Base-by-base conservation (phyloP, 2,797 vertebrate species). In the Galago senegalensis region DNA sequence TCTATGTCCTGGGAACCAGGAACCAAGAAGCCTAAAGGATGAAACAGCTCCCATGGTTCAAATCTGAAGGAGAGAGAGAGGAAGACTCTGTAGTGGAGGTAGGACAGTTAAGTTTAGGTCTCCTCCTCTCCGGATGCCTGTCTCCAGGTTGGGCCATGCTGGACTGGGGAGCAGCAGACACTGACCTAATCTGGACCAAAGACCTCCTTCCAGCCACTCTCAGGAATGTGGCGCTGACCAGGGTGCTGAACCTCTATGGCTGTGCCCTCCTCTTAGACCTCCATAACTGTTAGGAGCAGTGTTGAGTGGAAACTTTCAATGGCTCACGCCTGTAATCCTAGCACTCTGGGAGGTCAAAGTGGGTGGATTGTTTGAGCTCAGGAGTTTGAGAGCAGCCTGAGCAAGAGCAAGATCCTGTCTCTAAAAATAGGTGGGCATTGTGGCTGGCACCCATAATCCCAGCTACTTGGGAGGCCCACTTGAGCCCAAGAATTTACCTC, bases 211-310 rank as follows among this genome's bases (percentile, higher is more conserved):
- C 18, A 6, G 65, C 34, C 0, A 7, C 25, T 1, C 49, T 2
- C 2, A 0, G 1, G 23, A 34, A 16, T 20, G 2, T 27, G 69
- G 93, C 6, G 97, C 97, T 98, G 96, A 37, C 97, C 98, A 96
- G 73, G 89, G 97, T 97, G 93, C 98, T 98, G 97, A 98, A 96
- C 2, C 1, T 0, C 17, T 10, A 13, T 0, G 12, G 17, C 1
- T 7, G 37, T 0, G 12, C n/a, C 27, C 21, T 40, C 27, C 37
- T 63, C 81, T 70, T 40, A 80, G 40, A 69, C 4, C 25, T 76
- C 18, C 5, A 31, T 56, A 7, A 73, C 67, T 77, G 23, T 67
- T 85, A 67, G 70, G 37, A 67, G n/a, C 40, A 76, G n/a, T 85
- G 53, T 58, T 46, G n/a, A 73, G 31, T 88, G 49, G 21, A 1